Evolutionary conservation across 53 echinoderm and acorn worm species (phyloP), one percentile per base, ranked within the genome.

Genomic region (Zoroaster sp.): DNA sequence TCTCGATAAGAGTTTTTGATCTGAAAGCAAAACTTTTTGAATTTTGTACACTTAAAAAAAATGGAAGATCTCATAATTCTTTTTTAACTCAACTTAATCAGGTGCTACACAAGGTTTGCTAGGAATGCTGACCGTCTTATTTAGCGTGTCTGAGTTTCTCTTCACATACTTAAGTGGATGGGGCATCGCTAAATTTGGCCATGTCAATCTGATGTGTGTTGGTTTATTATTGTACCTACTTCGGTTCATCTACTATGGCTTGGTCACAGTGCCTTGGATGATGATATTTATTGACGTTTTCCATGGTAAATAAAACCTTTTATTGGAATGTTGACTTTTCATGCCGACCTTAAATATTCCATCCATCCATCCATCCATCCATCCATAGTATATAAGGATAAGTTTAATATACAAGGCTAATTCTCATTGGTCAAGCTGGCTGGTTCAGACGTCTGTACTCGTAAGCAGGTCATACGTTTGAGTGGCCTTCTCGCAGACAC

Each of bases 71-170:
- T 67, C 20, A 21, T 4, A 36, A 21, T 2, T 55, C 40, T 79
- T 54, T 8, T 42, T 2, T 32, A n/a, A 28, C 34, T 51, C 33
- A 1, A 37, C 34, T 44, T 5, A 4, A 4, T 69, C 28, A 96
- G 96, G 94, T 72, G 96, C 96, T 5, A 90, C 90, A 11, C 92
- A 94, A 33, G 44, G 87, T 75, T 51, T 96, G 42, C 85, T 96
- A 63, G 96, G 96, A 51, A 66, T 88, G 1, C 67, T 94, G 21
- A 86, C 86, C 31, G 87, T 88, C 81, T 55, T 93, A 31, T 77
- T 91, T 18, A 86, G 94, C 77, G 33, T 94, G 4, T 89, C 94
- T 0, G 88, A 96, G 88, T 75, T 96, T 54, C 42, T 77, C 0
- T 68, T 89, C 35, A 89, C 92, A n/a, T 92, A 75, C 42, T 92